Conservation (phyloP, 2,113 vertebrate species). For the Ammodytes dubius region DNA sequence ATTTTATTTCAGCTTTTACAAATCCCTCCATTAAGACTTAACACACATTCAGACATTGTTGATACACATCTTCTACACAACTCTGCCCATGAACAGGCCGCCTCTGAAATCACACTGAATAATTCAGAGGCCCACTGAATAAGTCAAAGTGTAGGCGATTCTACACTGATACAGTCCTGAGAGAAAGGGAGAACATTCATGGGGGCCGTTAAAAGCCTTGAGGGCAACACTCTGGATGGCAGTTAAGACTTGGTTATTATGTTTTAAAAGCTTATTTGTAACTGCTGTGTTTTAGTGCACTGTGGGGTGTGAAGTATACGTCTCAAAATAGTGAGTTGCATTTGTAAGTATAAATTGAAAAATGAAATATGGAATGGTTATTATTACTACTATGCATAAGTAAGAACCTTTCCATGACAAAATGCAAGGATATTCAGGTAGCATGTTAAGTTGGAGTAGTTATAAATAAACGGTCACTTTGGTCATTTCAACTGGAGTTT, state of each 20-base stretch:
- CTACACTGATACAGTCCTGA: not conserved
- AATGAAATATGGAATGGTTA: not conserved
- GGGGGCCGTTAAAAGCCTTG: not conserved
- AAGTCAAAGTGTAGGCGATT: constrained; percentile 33
- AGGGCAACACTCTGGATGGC: not conserved
- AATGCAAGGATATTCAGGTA: constrained; percentile 3
- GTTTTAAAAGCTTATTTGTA: not conserved
- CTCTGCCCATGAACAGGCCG: not conserved
- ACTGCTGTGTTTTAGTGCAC: not conserved
- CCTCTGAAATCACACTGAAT: constrained; percentile 60
- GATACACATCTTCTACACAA: constrained; percentile 5
- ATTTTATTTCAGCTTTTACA: not conserved
- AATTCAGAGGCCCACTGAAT: constrained; percentile 50
- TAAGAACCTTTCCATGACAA: not conserved
- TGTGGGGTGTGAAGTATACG: too few relatives aligned
- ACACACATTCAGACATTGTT: not conserved
- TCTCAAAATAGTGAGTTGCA: not conserved
- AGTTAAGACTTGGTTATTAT: not conserved
- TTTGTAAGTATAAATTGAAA: not conserved
- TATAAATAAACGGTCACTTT: constrained; percentile 1
- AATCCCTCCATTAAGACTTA: constrained; percentile 30
- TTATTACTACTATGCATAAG: not conserved
- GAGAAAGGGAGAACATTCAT: not conserved
- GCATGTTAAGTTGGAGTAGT: not conserved
- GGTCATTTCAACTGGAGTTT: constrained; percentile 12